A percentile compares a stretch with the other conserved stretches of the same genome.
Evolutionary conservation across 1,140 invertebrate genomes (phyloP).

Genomic region (Drosophila albomicans): DNA sequence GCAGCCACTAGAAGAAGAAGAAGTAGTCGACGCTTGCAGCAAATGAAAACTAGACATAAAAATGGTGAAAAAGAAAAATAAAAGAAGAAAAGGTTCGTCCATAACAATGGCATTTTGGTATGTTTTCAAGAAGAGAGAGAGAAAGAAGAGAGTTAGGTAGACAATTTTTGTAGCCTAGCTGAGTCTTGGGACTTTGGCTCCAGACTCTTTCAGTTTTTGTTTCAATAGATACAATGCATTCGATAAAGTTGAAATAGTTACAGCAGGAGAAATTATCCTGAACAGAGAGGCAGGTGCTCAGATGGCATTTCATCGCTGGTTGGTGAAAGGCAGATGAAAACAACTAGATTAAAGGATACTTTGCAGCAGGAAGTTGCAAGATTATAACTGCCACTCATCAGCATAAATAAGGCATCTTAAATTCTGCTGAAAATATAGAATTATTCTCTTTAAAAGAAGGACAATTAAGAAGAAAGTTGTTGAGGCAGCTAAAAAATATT

Average conservation of each 20-base stretch:
- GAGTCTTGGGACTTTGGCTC: constrained; percentile 2
- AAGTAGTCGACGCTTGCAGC: not conserved
- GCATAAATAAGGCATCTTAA: too few relatives aligned
- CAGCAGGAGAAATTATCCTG: constrained; percentile 35
- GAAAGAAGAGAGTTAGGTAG: constrained; percentile 33
- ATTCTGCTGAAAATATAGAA: too few relatives aligned
- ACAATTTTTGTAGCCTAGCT: constrained; percentile 26
- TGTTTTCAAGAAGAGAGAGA: constrained; percentile 29
- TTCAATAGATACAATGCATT: constrained; percentile 24
- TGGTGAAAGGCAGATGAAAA: constrained; percentile 51
- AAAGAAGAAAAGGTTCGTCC: constrained; percentile 39
- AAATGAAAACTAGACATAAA: constrained; percentile 27
- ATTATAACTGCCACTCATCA: constrained; percentile 1
- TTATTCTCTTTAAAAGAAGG: too few relatives aligned
- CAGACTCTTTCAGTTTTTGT: not conserved
- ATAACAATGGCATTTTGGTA: constrained; percentile 48
- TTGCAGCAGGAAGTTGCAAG: constrained; percentile 32
- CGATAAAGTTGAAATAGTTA: constrained; percentile 36
- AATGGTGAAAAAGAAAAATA: constrained; percentile 34
- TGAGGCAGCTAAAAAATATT: not conserved
- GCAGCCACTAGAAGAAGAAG: constrained; percentile 1
- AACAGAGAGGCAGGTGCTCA: constrained; percentile 24
- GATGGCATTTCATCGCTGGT: not conserved
- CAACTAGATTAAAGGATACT: constrained; percentile 38
- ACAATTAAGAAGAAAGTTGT: too few relatives aligned